Evolutionary conservation across 1,140 invertebrate genomes (phyloP).

Genomic region (Drosophila arizonae): DNA sequence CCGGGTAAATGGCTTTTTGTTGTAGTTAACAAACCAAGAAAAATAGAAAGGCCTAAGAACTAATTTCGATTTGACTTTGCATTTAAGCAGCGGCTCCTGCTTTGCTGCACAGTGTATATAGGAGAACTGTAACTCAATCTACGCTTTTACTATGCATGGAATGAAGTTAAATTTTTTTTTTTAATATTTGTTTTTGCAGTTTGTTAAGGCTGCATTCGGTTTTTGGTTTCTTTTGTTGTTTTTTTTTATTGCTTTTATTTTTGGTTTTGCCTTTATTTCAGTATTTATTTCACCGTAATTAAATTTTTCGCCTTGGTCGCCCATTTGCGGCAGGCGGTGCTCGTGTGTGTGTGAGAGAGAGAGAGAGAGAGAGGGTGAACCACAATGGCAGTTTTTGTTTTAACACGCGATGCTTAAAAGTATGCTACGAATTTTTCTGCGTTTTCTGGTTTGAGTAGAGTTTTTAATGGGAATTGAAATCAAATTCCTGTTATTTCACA

Average conservation of each 20-base stretch:
- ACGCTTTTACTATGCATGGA: slow-evolving; percentile 19
- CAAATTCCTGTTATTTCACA: slow-evolving; percentile 38
- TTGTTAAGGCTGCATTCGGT: slow-evolving; percentile 40
- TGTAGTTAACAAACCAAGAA: not conserved
- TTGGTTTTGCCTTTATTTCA: slow-evolving; percentile 58
- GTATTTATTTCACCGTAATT: slow-evolving; percentile 77
- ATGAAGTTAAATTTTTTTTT: slow-evolving; percentile 11
- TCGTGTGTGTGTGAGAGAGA: not conserved
- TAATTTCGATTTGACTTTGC: slow-evolving; percentile 27
- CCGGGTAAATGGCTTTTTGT: slow-evolving; percentile 2
- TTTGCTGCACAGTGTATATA: slow-evolving; percentile 13
- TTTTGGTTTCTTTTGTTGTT: slow-evolving; percentile 62
- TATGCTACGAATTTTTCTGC: slow-evolving; percentile 2
- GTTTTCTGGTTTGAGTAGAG: not conserved
- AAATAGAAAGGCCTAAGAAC: not conserved
- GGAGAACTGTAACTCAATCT: slow-evolving; percentile 8
- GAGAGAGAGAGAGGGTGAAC: not conserved
- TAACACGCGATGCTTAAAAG: slow-evolving; percentile 16
- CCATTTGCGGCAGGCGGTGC: slow-evolving; percentile 14
- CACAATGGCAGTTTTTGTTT: slow-evolving; percentile 24
- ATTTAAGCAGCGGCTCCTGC: not conserved
- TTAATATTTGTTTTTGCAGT: slow-evolving; percentile 28
- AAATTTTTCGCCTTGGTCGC: slow-evolving; percentile 75
- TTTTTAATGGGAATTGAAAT: not conserved
- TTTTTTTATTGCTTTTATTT: slow-evolving; percentile 22